phyloP scores from a whole-genome alignment of 2,797 vertebrate genomes.

The Pseudotriccus pelzelni region DNA sequence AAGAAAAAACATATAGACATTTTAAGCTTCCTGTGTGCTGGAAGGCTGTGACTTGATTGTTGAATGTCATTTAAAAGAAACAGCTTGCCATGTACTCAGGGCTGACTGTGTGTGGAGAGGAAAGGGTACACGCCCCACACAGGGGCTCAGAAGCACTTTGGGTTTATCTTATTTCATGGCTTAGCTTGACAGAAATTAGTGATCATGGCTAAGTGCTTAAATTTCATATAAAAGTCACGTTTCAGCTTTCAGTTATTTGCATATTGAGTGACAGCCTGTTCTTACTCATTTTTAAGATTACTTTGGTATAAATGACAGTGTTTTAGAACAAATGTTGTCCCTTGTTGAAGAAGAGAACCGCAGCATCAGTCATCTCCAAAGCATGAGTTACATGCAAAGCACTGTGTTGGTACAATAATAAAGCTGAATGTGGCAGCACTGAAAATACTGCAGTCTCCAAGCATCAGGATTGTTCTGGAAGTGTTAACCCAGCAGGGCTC shows the following conservation, averaged over 20 bases:
- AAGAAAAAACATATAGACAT: neutral
- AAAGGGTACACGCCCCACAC: neutral
- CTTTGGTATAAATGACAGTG: constrained; percentile 33
- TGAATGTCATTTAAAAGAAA: constrained; percentile 37
- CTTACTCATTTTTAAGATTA: constrained; percentile 16
- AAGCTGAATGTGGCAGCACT: constrained; percentile 18
- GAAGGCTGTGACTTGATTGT: constrained; percentile 48
- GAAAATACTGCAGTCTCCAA: constrained; percentile 15
- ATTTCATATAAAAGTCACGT: constrained; percentile 14
- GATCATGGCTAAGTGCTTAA: neutral
- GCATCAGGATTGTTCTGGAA: constrained; percentile 8
- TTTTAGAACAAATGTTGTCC: constrained; percentile 49
- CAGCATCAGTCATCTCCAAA: neutral
- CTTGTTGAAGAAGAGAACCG: neutral
- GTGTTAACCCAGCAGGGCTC: neutral
- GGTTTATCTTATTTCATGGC: neutral
- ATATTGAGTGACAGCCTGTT: constrained; percentile 62
- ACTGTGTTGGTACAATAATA: neutral
- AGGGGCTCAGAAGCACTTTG: constrained; percentile 17
- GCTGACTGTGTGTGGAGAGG: neutral
- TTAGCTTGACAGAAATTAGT: constrained; percentile 4
- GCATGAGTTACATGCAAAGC: neutral
- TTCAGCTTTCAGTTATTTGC: constrained; percentile 19
- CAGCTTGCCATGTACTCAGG: neutral
- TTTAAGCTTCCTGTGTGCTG: constrained; percentile 44